Conservation (phyloP, 2,888 invertebrate genomes). For the Lumbricus terrestris region DNA sequence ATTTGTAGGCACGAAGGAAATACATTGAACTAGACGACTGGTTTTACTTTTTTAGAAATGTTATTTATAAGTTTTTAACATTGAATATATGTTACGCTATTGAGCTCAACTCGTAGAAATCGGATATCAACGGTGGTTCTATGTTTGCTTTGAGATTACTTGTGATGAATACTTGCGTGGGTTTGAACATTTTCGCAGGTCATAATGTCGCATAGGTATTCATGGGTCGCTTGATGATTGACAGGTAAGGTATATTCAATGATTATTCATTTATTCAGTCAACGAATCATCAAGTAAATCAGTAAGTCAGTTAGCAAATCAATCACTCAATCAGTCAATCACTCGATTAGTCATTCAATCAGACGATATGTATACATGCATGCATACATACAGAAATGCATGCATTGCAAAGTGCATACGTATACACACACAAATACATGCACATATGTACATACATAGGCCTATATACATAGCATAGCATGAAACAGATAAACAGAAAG, state of each 20-base stretch:
- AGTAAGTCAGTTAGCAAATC: neutral
- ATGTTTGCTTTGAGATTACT: neutral
- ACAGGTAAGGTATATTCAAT: neutral
- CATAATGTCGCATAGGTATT: neutral
- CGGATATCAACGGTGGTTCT: neutral
- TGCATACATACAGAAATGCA: neutral
- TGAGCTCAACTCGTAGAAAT: neutral
- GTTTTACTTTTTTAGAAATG: neutral
- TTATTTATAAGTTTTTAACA: neutral
- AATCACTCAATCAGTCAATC: neutral
- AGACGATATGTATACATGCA: neutral
- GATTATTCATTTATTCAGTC: too few species aligned
- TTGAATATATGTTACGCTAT: neutral
- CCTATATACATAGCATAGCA: too few species aligned
- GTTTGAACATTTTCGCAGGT: neutral
- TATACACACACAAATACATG: too few species aligned
- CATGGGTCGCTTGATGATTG: neutral
- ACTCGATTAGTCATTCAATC: neutral
- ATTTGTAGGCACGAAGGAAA: too few species aligned
- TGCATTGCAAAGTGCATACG: too few species aligned
- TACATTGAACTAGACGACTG: neutral
- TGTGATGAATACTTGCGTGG: neutral
- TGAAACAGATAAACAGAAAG: too few species aligned
- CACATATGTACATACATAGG: too few species aligned
- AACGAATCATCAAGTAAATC: neutral